phyloP scores from a whole-genome alignment of 1,140 invertebrate genomes.

The Bicyclus anynana region DNA sequence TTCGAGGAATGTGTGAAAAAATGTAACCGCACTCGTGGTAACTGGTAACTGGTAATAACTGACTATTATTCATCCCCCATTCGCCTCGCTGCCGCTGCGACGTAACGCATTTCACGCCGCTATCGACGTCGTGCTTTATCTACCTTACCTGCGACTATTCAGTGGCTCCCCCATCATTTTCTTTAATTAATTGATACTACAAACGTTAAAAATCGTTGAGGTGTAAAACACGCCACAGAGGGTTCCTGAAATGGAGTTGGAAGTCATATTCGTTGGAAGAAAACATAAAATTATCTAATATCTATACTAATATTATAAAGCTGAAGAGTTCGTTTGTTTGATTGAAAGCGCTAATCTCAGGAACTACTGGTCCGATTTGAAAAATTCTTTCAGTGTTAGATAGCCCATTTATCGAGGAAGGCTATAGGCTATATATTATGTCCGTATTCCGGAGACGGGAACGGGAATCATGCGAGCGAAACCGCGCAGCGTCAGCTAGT shows the following conservation, averaged over 20 bases:
- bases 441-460: too few species aligned
- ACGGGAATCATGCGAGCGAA: too few species aligned
- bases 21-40: slow-evolving; percentile 43
- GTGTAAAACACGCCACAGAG: slow-evolving; percentile 46
- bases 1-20: slow-evolving; percentile 66
- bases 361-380: too few species aligned
- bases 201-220: slow-evolving; percentile 55
- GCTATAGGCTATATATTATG: too few species aligned
- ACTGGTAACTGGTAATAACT: too few species aligned
- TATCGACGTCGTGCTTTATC: slow-evolving; percentile 33
- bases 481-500: too few species aligned
- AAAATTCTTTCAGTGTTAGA: too few species aligned
- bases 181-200: slow-evolving; percentile 62
- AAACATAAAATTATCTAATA: too few species aligned
- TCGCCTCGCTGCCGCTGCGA: slow-evolving; percentile 21
- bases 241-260: slow-evolving; percentile 18
- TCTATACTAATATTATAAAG: too few species aligned
- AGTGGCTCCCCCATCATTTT: slow-evolving; percentile 34
- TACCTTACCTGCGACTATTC: slow-evolving; percentile 38
- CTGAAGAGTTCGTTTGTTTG: too few species aligned
- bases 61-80: slow-evolving; percentile 38
- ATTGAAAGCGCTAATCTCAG: background rate
- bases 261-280: background rate
- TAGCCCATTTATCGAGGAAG: too few species aligned
- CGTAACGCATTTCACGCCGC: slow-evolving; percentile 38